A percentile compares a stretch with the other conserved stretches of the same genome.
Conservation (phyloP, 2,888 invertebrate species). For the Nudaria mundana region DNA sequence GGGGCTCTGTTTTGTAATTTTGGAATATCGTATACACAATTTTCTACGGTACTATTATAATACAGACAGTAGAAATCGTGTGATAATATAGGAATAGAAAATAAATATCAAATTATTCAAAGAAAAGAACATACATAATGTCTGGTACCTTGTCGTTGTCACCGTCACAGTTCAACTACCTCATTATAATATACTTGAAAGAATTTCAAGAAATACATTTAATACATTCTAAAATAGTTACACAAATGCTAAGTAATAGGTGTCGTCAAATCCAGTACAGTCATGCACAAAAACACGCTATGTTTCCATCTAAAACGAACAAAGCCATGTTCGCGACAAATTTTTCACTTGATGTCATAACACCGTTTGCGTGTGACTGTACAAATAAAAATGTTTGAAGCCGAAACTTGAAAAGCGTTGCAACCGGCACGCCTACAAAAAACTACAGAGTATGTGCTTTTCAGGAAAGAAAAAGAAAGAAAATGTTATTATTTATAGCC, state of each 20-base stretch:
- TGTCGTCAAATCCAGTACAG: slow-evolving; percentile 17
- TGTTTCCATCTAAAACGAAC: slow-evolving; percentile 24
- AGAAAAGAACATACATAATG: too few relatives aligned
- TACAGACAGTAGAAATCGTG: too few relatives aligned
- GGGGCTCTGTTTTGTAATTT: background rate
- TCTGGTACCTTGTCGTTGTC: too few relatives aligned
- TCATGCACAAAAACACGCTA: slow-evolving; percentile 25
- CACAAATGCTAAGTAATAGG: slow-evolving; percentile 22
- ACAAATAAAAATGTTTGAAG: slow-evolving; percentile 31
- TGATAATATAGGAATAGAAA: too few relatives aligned
- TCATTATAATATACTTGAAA: background rate
- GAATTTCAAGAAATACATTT: slow-evolving; percentile 3
- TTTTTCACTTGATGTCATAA: slow-evolving; percentile 55
- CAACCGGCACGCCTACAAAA: slow-evolving; percentile 31
- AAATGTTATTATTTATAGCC: too few relatives aligned
- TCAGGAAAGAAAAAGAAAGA: too few relatives aligned
- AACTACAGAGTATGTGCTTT: slow-evolving; percentile 21
- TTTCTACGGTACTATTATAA: too few relatives aligned
- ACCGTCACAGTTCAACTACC: background rate
- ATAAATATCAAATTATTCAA: too few relatives aligned
- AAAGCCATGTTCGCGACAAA: slow-evolving; percentile 49
- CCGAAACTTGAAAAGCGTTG: slow-evolving; percentile 36
- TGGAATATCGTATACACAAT: too few relatives aligned
- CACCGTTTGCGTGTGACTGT: slow-evolving; percentile 45
- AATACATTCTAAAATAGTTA: slow-evolving; percentile 19